Evolutionary conservation across 2,888 invertebrate species (phyloP).

Genomic region (Chorisops tibialis): DNA sequence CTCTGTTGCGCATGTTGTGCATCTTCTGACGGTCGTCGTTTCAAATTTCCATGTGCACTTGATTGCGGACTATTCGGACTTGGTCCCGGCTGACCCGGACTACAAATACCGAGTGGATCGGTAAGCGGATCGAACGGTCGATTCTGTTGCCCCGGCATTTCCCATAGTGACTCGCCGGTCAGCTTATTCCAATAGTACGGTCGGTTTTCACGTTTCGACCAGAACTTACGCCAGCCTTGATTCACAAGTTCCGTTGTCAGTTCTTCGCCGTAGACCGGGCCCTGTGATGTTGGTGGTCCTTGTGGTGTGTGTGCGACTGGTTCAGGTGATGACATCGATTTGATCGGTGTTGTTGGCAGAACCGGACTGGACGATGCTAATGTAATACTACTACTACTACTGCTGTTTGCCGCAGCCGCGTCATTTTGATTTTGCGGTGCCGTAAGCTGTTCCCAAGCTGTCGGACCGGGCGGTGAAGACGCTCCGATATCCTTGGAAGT

Average conservation of each 20-base stretch:
- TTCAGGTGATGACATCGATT: slow-evolving; percentile 45
- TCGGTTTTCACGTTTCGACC: slow-evolving; percentile 92
- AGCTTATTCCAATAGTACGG: slow-evolving; percentile 96
- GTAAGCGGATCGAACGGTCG: slow-evolving; percentile 84
- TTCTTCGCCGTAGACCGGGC: slow-evolving; percentile 49
- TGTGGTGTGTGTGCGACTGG: slow-evolving; percentile 49
- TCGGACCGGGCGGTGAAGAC: slow-evolving; percentile 40
- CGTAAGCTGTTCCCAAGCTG: slow-evolving; percentile 53
- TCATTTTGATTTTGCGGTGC: slow-evolving; percentile 42
- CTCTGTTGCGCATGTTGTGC: slow-evolving; percentile 43
- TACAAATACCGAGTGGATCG: slow-evolving; percentile 82
- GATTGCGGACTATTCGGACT: slow-evolving; percentile 50
- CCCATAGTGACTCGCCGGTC: slow-evolving; percentile 96
- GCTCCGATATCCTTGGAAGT: slow-evolving; percentile 35
- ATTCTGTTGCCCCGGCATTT: slow-evolving; percentile 73
- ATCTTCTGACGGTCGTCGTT: slow-evolving; percentile 50
- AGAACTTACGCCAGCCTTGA: slow-evolving; percentile 95
- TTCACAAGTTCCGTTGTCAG: slow-evolving; percentile 56
- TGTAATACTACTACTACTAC: slow-evolving; percentile 20
- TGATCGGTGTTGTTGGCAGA: slow-evolving; percentile 49
- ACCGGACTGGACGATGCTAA: slow-evolving; percentile 43
- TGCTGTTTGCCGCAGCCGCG: slow-evolving; percentile 34
- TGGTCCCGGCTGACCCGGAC: slow-evolving; percentile 43
- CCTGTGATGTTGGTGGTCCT: slow-evolving; percentile 42
- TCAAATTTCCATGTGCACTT: slow-evolving; percentile 39